Conservation (phyloP, 1,140 invertebrate species). For the Hermetia illucens region DNA sequence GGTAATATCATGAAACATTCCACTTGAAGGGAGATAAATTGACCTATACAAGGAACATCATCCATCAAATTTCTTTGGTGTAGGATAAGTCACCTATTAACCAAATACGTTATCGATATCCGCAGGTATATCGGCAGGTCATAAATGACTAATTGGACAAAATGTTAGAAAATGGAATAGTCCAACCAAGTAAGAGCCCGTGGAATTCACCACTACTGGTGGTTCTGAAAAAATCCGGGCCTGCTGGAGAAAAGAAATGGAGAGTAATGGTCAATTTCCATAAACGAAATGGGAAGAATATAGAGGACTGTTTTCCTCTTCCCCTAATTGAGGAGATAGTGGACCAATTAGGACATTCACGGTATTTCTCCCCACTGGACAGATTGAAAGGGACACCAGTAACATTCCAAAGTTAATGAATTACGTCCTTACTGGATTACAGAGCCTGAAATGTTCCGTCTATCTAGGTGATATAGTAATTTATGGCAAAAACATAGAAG, state of each 20-base stretch:
- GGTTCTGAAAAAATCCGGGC: slow-evolving; percentile 19
- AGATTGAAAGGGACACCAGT: background rate
- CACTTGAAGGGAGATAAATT: too few relatives aligned
- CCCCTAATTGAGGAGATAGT: slow-evolving; percentile 34
- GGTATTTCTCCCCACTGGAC: slow-evolving; percentile 34
- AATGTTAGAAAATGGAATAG: background rate
- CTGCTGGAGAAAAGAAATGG: slow-evolving; percentile 18
- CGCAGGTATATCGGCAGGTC: too few relatives aligned
- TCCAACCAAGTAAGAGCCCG: slow-evolving; percentile 2
- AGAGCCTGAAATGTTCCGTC: too few relatives aligned
- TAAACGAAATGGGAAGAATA: slow-evolving; percentile 21
- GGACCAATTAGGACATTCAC: slow-evolving; percentile 25
- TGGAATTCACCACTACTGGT: slow-evolving; percentile 13
- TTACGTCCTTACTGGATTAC: too few relatives aligned
- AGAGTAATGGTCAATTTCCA: slow-evolving; percentile 20
- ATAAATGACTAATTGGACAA: background rate
- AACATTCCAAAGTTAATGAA: too few relatives aligned
- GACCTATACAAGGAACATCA: too few relatives aligned
- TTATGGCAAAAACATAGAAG: too few relatives aligned
- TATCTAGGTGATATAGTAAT: too few relatives aligned
- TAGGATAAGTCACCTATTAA: too few relatives aligned
- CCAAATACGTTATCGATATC: too few relatives aligned
- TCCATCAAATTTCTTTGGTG: too few relatives aligned
- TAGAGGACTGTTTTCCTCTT: slow-evolving; percentile 30
- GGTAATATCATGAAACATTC: too few relatives aligned